These are phyloP conservation scores for Netelia inedita DNA, from an alignment of 2,888 invertebrate genomes.

Conservation along the genomic window DNA sequence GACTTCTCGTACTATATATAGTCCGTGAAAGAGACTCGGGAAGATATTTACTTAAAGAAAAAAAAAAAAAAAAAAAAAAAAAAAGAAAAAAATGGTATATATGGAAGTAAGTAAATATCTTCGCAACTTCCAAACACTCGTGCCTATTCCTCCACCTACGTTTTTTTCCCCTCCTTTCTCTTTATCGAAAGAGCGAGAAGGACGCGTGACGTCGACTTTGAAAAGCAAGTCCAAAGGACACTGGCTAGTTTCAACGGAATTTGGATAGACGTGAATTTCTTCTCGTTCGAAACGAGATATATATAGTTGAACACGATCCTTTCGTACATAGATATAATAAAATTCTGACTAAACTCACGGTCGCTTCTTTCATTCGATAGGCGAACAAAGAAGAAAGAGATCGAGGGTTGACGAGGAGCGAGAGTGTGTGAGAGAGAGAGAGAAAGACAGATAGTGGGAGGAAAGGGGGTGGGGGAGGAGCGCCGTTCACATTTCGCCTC, in stretches of 20 bases:
- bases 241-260: constrained; percentile 60
- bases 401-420: constrained; percentile 45
- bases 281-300: constrained; percentile 36
- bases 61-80: not conserved
- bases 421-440: not conserved
- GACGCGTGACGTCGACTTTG: not conserved
- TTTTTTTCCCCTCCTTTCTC: constrained; percentile 31
- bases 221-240: constrained; percentile 43
- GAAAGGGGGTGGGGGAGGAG: constrained; percentile 8
- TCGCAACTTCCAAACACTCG: constrained; percentile 43
- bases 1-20: constrained; percentile 69
- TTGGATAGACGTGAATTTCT: constrained; percentile 61
- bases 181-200: constrained; percentile 3
- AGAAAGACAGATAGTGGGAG: not conserved
- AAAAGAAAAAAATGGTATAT: too few relatives aligned
- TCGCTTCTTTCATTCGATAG: constrained; percentile 33
- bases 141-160: constrained; percentile 4
- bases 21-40: not conserved
- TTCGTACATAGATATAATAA: not conserved
- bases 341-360: not conserved
- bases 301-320: not conserved
- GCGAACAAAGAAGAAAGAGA: constrained; percentile 36
- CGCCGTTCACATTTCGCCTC: constrained; percentile 24
- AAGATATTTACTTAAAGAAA: not conserved
- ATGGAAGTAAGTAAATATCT: constrained; percentile 7